Conservation (phyloP, 2,888 invertebrate genomes). For the Apantesis nais region DNA sequence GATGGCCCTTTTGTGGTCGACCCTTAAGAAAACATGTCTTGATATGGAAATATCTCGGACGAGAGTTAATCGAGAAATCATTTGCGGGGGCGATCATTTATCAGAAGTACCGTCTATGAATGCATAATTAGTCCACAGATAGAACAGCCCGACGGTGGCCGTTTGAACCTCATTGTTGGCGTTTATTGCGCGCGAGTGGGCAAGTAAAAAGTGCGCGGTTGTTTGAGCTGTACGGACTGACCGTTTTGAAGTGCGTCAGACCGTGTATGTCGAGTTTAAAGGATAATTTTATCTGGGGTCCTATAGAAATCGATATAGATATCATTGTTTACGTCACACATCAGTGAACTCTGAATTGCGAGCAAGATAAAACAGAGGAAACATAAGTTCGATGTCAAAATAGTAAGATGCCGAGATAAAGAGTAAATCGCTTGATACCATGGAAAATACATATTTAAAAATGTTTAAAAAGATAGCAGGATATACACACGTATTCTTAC, state of each 20-base stretch:
- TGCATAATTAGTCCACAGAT: conserved; percentile 73
- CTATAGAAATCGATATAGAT: conserved; percentile 62
- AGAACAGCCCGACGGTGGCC: conserved; percentile 53
- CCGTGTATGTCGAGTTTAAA: conserved; percentile 72
- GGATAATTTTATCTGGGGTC: conserved; percentile 75
- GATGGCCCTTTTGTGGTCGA: conserved; percentile 85
- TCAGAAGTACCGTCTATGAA: conserved; percentile 77
- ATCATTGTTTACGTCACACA: conserved; percentile 46
- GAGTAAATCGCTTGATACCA: neutral
- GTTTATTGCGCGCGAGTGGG: conserved; percentile 76
- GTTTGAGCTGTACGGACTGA: conserved; percentile 69
- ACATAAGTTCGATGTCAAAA: conserved; percentile 13
- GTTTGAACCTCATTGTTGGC: conserved; percentile 62
- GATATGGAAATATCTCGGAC: conserved; percentile 85
- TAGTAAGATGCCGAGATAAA: conserved; percentile 12
- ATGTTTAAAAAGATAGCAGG: conserved; percentile 48
- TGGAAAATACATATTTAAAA: conserved; percentile 33
- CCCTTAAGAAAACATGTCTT: conserved; percentile 86
- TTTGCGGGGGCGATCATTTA: conserved; percentile 79
- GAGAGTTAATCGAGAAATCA: conserved; percentile 81
- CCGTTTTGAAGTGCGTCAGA: conserved; percentile 73
- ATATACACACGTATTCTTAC: conserved; percentile 49
- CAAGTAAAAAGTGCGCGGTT: conserved; percentile 69
- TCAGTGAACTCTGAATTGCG: conserved; percentile 11
- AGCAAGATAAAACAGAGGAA: conserved; percentile 17